Evolutionary conservation across 2,888 invertebrate genomes (phyloP).

Genomic region (Gari tellinella): DNA sequence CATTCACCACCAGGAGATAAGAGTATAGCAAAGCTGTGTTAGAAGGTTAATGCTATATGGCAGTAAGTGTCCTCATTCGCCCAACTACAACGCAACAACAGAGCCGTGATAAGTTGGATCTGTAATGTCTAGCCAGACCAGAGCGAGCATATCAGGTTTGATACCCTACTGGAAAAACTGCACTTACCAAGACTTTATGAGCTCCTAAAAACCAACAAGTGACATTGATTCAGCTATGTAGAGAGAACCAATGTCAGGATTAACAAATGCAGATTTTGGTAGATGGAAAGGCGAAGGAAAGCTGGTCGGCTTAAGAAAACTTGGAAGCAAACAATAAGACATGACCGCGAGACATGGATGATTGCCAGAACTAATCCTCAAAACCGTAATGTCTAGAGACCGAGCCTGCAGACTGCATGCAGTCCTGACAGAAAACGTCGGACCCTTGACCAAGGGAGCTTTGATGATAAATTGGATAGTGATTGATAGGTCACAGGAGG

Average conservation of each 20-base stretch:
- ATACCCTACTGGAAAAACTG: constrained; percentile 3
- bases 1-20: too few species aligned
- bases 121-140: too few species aligned
- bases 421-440: neutral
- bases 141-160: neutral
- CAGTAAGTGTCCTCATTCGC: too few species aligned
- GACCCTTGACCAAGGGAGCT: constrained; percentile 1
- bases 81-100: too few species aligned
- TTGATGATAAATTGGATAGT: neutral
- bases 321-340: constrained; percentile 1
- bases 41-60: too few species aligned
- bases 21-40: too few species aligned
- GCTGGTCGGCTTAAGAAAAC: neutral
- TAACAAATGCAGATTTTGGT: neutral
- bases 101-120: too few species aligned
- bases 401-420: neutral
- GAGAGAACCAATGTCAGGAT: neutral
- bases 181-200: neutral
- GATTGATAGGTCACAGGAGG: neutral
- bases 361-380: neutral
- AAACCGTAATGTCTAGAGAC: neutral
- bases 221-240: neutral
- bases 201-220: neutral
- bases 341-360: constrained; percentile 2
- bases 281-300: neutral